Base-by-base conservation (phyloP, 2,113 vertebrate genomes). In the Riparia riparia region DNA sequence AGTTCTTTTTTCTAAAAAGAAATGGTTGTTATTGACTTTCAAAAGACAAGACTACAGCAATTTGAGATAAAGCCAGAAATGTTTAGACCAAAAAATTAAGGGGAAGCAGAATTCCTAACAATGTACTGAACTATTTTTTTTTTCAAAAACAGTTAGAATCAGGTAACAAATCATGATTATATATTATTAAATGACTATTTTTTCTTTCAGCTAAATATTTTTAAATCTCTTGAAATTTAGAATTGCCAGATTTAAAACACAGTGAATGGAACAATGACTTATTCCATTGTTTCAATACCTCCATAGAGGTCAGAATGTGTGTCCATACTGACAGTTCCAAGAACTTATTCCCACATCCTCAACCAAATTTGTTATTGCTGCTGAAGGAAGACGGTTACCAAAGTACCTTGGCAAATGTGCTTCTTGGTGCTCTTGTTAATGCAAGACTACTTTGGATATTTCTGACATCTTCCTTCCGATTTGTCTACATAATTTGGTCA, bases 401-500 rank as follows among this genome's bases (percentile, higher is more conserved):
- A 78, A 74, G 20, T 17, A 58, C 14, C 16, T 86, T 32, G 42
- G 37, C 8, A 16, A 78, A 88, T 9, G 13, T 24, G 10, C 22
- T 80, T 42, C 18, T 82, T 73, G 31, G 11, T 58, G 21, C 32
- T 68, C 32, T 80, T 94, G 45, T 54, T 82, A 96, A 77, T 82
- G 54, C 41, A 83, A 96, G 82, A 50, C 16, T 32, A 60, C 28
- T 92, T 86, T 78, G 44, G 68, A 45, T 54, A 37, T 32, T 97
- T 97, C 91, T 97, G 92, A 57, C 18, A 93, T 84, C 44, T 79
- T 82, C 87, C 63, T 60, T 76, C 37, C 81, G 77, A 57, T 82
- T 25, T 81, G 22, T 49, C 41, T 77, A 45, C 17, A 6, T 13
- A 1, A 5, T 82, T 63, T 22, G 3, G 6, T 65, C 39, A n/a